These are phyloP conservation scores for Lingula anatina DNA, from an alignment of 2,888 invertebrate species.

Conservation along the genomic window DNA sequence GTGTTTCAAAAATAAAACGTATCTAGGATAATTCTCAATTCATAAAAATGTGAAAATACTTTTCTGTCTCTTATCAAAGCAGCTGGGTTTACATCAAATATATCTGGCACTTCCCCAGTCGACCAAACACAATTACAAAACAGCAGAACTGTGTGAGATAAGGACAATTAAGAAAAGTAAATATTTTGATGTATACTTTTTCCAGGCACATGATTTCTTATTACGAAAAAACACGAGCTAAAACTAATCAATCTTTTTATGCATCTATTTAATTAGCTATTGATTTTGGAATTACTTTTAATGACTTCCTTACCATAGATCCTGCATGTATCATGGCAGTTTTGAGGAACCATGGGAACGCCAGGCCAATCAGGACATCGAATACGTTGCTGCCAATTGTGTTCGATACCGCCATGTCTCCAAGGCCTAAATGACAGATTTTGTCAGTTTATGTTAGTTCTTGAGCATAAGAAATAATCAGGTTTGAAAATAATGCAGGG, in stretches of 20 bases:
- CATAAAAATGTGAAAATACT: too few relatives aligned
- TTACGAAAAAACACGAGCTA: not conserved
- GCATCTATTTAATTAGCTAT: not conserved
- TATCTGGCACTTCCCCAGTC: too few relatives aligned
- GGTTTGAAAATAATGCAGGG: not conserved
- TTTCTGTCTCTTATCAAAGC: too few relatives aligned
- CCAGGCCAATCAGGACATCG: constrained; percentile 90
- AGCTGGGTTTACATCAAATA: too few relatives aligned
- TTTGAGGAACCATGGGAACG: constrained; percentile 94
- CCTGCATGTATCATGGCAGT: constrained; percentile 55
- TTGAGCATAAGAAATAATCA: not conserved
- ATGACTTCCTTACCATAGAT: constrained; percentile 24
- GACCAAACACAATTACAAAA: too few relatives aligned
- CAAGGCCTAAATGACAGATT: constrained; percentile 24
- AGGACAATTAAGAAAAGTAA: too few relatives aligned
- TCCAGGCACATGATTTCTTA: too few relatives aligned
- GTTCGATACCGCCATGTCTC: constrained; percentile 94
- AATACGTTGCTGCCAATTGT: constrained; percentile 95
- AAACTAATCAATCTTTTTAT: not conserved
- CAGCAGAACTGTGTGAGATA: too few relatives aligned
- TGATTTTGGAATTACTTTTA: not conserved
- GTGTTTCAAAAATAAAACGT: too few relatives aligned
- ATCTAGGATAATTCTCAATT: too few relatives aligned
- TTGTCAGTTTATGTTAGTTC: not conserved
- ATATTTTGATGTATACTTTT: too few relatives aligned